These are phyloP conservation scores for Heliocidaris erythrogramma DNA, from an alignment of 35 echinoderm and acorn worm genomes.

Conservation along the genomic window DNA sequence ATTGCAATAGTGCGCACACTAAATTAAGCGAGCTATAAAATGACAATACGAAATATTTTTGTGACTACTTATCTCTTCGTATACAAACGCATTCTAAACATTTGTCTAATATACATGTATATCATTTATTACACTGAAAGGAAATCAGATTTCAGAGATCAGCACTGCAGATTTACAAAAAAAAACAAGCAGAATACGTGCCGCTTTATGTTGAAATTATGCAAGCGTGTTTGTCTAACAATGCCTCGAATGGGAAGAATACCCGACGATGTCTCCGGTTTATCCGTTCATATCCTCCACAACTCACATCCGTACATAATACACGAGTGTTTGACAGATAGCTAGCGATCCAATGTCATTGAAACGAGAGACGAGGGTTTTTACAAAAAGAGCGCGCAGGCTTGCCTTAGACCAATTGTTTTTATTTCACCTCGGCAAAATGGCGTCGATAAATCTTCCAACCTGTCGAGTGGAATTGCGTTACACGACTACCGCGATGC, in stretches of 20 bases:
- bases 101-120: too few relatives aligned
- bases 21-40: too few relatives aligned
- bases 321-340: background rate
- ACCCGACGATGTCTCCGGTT: background rate
- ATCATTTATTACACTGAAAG: too few relatives aligned
- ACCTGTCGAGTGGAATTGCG: background rate
- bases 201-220: background rate
- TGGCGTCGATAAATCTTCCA: slow-evolving; percentile 16
- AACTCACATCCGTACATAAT: background rate
- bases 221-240: background rate
- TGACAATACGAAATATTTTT: too few relatives aligned
- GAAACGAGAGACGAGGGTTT: background rate
- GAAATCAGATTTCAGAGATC: background rate
- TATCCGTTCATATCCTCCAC: background rate
- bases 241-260: background rate
- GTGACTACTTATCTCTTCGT: too few relatives aligned
- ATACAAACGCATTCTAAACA: too few relatives aligned
- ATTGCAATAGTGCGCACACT: too few relatives aligned
- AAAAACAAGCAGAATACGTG: background rate
- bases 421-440: background rate
- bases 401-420: slow-evolving; percentile 16
- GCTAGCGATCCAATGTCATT: background rate
- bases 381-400: background rate
- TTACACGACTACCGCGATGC: background rate
- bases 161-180: background rate